These are phyloP conservation scores for Hippocampus barbouri DNA, from an alignment of 2,113 vertebrate genomes.

Conservation along the genomic window DNA sequence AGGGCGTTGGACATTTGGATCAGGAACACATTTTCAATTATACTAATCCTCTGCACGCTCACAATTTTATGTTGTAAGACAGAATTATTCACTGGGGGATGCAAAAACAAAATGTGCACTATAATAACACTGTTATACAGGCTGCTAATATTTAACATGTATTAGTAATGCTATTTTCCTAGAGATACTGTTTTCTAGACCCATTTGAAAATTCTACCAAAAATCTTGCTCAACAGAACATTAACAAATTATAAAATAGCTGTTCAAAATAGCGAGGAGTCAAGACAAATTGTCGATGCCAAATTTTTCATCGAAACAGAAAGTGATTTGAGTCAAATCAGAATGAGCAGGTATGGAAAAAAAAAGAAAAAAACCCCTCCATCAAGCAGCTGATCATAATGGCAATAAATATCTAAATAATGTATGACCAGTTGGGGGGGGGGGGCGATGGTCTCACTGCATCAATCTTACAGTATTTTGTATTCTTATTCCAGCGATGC, in stretches of 20 bases:
- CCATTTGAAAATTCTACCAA: background rate
- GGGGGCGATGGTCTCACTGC: background rate
- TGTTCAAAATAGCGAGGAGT: background rate
- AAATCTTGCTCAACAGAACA: background rate
- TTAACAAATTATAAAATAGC: background rate
- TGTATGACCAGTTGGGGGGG: too few relatives aligned
- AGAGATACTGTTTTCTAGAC: background rate
- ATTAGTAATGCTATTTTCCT: background rate
- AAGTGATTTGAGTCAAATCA: background rate
- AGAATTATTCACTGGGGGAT: background rate
- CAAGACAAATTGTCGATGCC: background rate
- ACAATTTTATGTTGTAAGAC: background rate
- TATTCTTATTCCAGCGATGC: background rate
- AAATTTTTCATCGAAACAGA: background rate
- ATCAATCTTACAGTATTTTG: background rate
- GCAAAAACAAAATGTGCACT: background rate
- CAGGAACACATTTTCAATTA: background rate
- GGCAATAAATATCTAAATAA: background rate
- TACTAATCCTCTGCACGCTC: background rate
- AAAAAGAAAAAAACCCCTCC: background rate
- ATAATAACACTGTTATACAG: background rate
- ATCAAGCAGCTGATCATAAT: too few relatives aligned
- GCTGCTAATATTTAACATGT: background rate
- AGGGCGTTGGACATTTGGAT: too few relatives aligned
- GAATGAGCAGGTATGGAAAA: background rate